A percentile compares a stretch with the other conserved stretches of the same genome.
These are phyloP conservation scores for Halcyon chelicuti DNA, from an alignment of 2,797 vertebrate species.

Conservation along the genomic window DNA sequence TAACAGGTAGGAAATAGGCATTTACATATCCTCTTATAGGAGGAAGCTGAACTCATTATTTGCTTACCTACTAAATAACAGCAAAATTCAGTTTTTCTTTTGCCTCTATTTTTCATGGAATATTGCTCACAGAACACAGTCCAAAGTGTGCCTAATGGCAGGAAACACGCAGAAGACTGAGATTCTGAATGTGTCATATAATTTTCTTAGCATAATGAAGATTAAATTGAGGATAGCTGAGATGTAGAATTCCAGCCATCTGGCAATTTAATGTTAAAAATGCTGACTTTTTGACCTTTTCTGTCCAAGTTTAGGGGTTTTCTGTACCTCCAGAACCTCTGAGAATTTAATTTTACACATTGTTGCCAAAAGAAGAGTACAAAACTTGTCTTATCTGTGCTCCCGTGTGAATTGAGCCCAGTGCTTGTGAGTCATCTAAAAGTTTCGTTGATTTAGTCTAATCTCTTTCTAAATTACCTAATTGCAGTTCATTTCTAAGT, in stretches of 20 bases:
- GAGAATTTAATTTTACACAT: not conserved
- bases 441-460: not conserved
- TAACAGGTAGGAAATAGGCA: not conserved
- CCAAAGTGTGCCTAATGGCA: not conserved
- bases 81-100: not conserved
- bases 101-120: not conserved
- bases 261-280: not conserved
- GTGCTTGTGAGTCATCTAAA: not conserved
- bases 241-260: not conserved
- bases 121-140: too few relatives aligned
- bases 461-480: not conserved
- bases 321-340: not conserved
- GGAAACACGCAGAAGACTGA: not conserved
- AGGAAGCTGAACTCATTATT: not conserved
- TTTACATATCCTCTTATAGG: not conserved
- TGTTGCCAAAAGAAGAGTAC: not conserved
- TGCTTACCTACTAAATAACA: not conserved
- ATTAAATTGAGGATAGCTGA: not conserved
- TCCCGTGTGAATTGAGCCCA: not conserved
- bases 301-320: not conserved
- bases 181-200: fast-evolving
- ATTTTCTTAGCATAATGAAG: not conserved
- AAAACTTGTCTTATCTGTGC: not conserved
- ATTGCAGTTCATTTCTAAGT: not conserved
- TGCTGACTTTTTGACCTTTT: not conserved